Evolutionary conservation across 2,888 invertebrate genomes (phyloP), one percentile per base, ranked within the genome.

Genomic region (Hirtodrosophila alboralis): DNA sequence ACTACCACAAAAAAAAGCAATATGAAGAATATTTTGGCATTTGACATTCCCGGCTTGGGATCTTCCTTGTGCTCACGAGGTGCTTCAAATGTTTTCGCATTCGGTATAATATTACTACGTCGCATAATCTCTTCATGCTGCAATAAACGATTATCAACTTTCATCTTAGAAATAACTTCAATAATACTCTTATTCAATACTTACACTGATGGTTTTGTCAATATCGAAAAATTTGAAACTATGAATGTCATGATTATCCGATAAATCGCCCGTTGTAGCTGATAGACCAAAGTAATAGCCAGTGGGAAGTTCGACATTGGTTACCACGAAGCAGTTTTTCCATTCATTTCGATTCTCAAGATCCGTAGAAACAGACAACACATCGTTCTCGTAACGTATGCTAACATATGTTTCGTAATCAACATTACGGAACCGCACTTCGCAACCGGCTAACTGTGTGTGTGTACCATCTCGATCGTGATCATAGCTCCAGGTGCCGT

Each of bases 401-500:
- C 97, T 94, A 36, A 99, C 86, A 88, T 96, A 96, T 0, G 98
- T 97, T 86, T 99, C 98, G 81, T 96, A 94, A 60, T 97, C 95
- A 28, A 91, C 92, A 92, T 98, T 98, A 48, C 99, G 93, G 90
- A 99, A 96, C 88, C 97, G 97, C 6, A 97, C 96, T 90, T 98
- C 98, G 91, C 99, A 99, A 18, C 99, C 99, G 10, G 98, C 95
- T 23, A 99, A 90, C 91, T 98, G 97, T 0, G 99, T 99, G 90
- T 98, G 98, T 0, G 99, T 99, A 38, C 99, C 99, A 91, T 99
- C 99, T 36, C 96, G 92, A 89, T 99, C 99, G 90, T 99, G 99
- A 91, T 99, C 99, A 90, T 99, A 99, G 89, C 95, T 95, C 62
- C 97, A 92, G 1, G 95, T 93, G 10, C 99, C 99, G 91, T 99